Base-by-base conservation (phyloP, 2,888 invertebrate species). In the Matsumyia berberina region DNA sequence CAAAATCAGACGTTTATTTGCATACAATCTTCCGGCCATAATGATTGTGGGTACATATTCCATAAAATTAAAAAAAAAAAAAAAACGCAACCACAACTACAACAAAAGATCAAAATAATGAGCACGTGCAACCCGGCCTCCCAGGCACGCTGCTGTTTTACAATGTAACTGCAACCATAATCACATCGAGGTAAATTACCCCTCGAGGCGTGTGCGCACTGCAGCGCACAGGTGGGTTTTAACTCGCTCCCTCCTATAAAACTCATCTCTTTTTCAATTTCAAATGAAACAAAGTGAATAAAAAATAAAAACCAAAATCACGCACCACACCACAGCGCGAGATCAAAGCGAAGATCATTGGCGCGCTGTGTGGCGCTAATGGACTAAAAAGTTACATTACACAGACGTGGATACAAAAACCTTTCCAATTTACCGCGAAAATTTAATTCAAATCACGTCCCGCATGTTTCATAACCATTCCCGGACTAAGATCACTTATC, bases 251-350 rank as follows among this genome's bases (percentile, higher is more conserved):
- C 24, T 19, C 55, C 60, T 70, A 46, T 80, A 37, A 74, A 80
- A 74, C 74, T 80, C 74, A 85, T 85, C 83, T 74, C 64, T 69
- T 85, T 85, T 85, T 85, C 85, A 80, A 85, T 70, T 85, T 70
- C 53, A 78, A 58, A 62, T 62, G 24, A 49, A 67, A 72, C 15
- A 49, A 37, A 35, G 12, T n/a, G 17, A 37, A 17, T 19, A 42
- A 58, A 69, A 44, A 31, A 35, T 37, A 44, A 55, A 31, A 53
- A n/a, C 8, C 33, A 57, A 67, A 70, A 70, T 39, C 57, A 77
- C 64, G 64, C 77, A 76, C 39, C 35, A 39, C 49, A 62, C 29
- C 12, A 9, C 53, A 51, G 24, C 15, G 58, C 15, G 58, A 78
- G 72, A 79, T 85, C 79, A 79, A 79, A 79, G 79, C 49, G 46